Evolutionary conservation across 2,888 invertebrate species (phyloP).

Genomic region (Chymomyza caudatula): DNA sequence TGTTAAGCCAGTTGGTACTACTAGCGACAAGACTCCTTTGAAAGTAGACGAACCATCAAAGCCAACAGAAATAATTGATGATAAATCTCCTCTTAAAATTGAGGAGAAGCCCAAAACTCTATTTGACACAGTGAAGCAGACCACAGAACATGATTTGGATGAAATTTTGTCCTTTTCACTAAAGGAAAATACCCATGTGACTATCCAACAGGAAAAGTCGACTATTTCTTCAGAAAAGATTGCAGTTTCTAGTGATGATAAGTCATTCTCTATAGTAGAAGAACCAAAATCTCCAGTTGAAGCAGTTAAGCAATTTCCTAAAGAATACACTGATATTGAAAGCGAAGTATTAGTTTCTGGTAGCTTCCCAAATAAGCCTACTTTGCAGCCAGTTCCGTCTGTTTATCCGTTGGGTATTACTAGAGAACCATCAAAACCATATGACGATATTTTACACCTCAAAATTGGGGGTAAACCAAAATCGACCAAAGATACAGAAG

Average conservation of each 20-base stretch:
- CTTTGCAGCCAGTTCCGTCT: not conserved
- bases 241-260: too few species aligned
- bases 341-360: not conserved
- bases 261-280: not conserved
- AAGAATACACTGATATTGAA: conserved; percentile 1
- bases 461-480: too few species aligned
- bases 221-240: too few species aligned
- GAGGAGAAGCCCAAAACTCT: not conserved
- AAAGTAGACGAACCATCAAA: conserved; percentile 21
- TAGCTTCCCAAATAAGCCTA: not conserved
- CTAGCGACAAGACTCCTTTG: conserved; percentile 20
- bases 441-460: too few species aligned
- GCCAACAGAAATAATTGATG: not conserved
- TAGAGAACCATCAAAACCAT: not conserved
- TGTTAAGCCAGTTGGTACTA: not conserved
- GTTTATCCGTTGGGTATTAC: not conserved
- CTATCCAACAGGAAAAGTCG: too few species aligned
- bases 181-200: too few species aligned
- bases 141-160: too few species aligned
- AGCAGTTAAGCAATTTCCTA: too few species aligned
- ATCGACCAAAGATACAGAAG: too few species aligned
- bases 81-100: not conserved
- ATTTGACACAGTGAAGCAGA: not conserved
- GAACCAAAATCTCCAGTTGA: not conserved
- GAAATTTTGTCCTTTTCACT: too few species aligned